Evolutionary conservation across 2,113 vertebrate genomes (phyloP).

Genomic region (Prietella phreatophila): DNA sequence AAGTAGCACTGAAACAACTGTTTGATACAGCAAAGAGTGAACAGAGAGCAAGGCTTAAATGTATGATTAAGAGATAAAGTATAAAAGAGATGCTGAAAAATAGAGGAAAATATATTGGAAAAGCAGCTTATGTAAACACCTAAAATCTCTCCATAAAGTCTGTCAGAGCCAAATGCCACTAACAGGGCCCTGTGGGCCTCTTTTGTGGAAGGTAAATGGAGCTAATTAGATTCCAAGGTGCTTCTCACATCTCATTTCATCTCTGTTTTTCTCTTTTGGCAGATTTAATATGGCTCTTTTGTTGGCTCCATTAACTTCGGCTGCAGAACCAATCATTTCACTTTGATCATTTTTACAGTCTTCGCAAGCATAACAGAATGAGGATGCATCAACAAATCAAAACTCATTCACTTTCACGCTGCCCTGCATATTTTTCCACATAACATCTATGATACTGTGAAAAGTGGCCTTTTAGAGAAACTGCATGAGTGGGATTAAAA

Average conservation of each 20-base stretch:
- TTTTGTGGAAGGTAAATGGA: constrained; percentile 25
- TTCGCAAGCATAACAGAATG: neutral
- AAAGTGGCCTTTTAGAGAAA: neutral
- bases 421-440: neutral
- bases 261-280: constrained; percentile 23
- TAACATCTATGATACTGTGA: neutral
- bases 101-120: neutral
- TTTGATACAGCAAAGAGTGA: neutral
- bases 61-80: neutral
- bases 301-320: constrained; percentile 17
- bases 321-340: neutral
- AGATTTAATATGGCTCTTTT: constrained; percentile 27
- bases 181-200: neutral
- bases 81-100: neutral
- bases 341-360: neutral
- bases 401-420: neutral
- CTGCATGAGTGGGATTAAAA: too few species aligned
- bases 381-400: neutral
- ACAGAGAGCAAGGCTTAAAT: neutral
- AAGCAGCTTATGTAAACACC: neutral
- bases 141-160: neutral
- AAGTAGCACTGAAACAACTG: neutral
- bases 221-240: constrained; percentile 43
- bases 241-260: constrained; percentile 35
- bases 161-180: neutral